phyloP scores from a whole-genome alignment of 1,140 invertebrate species.

The Pogonognathellus flavescens region DNA sequence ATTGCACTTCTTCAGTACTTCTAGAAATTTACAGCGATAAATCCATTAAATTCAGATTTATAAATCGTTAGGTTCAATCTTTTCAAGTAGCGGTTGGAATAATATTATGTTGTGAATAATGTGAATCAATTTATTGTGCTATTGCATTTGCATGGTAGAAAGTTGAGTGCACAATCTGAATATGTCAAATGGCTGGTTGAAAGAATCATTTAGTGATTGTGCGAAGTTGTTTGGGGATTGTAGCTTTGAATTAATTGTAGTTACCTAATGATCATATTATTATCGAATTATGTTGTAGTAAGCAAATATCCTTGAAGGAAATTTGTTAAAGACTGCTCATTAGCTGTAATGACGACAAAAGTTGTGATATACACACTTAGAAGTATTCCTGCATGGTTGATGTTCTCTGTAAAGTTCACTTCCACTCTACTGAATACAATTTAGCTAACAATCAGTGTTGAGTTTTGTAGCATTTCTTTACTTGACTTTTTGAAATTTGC shows the following conservation, averaged over 20 bases:
- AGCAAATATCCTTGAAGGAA: conserved; percentile 2
- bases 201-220: background rate
- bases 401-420: conserved; percentile 32
- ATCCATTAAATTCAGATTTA: no score
- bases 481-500: conserved; percentile 30
- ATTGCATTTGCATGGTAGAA: no score
- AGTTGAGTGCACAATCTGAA: no score
- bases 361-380: background rate
- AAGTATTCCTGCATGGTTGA: background rate
- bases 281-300: conserved; percentile 35
- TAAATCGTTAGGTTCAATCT: no score
- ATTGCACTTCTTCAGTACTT: no score
- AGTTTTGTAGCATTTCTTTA: background rate
- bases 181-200: no score
- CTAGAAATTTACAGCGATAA: no score
- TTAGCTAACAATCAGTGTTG: conserved; percentile 34
- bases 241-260: background rate
- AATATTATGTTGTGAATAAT: no score
- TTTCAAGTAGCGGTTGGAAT: no score
- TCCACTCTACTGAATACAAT: conserved; percentile 29
- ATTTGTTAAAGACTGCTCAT: conserved; percentile 33
- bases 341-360: conserved; percentile 24
- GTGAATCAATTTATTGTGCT: no score
- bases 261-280: conserved; percentile 32
- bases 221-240: background rate